Conservation (phyloP, 1,140 invertebrate genomes). For the Diachasma alloeum region DNA sequence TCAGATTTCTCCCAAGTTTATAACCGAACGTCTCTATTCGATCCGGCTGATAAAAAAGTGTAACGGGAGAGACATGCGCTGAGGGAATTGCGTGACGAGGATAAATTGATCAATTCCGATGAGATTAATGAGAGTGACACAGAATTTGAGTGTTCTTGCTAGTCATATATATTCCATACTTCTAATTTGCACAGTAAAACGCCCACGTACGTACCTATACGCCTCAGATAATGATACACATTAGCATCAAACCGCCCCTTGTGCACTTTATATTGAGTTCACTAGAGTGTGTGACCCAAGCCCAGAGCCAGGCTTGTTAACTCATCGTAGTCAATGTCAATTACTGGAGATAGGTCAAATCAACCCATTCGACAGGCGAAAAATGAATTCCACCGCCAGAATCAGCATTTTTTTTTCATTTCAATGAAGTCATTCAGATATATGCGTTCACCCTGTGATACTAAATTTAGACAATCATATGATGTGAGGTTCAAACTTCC, state of each 20-base stretch:
- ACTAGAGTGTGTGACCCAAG: conserved; percentile 6
- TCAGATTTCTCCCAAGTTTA: not conserved
- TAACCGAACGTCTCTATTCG: not conserved
- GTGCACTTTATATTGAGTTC: not conserved
- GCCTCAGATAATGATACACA: not conserved
- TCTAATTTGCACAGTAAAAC: not conserved
- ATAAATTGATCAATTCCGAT: conserved; percentile 22
- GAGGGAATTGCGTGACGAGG: conserved; percentile 3
- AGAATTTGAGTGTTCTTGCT: conserved; percentile 17
- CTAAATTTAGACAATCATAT: not conserved
- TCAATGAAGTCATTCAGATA: not conserved
- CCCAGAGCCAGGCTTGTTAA: not conserved
- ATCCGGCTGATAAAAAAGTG: not conserved
- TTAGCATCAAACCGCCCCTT: not conserved
- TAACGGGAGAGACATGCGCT: not conserved
- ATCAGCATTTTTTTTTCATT: not conserved
- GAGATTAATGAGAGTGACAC: conserved; percentile 28
- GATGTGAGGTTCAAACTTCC: not conserved
- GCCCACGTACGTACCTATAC: not conserved
- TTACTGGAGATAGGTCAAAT: conserved; percentile 7
- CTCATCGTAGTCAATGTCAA: conserved; percentile 12
- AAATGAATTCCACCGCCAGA: not conserved
- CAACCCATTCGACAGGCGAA: not conserved
- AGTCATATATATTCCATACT: not conserved
- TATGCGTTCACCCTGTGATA: not conserved